These are phyloP conservation scores for Clamator glandarius DNA, from an alignment of 2,797 vertebrate genomes.

Conservation along the genomic window DNA sequence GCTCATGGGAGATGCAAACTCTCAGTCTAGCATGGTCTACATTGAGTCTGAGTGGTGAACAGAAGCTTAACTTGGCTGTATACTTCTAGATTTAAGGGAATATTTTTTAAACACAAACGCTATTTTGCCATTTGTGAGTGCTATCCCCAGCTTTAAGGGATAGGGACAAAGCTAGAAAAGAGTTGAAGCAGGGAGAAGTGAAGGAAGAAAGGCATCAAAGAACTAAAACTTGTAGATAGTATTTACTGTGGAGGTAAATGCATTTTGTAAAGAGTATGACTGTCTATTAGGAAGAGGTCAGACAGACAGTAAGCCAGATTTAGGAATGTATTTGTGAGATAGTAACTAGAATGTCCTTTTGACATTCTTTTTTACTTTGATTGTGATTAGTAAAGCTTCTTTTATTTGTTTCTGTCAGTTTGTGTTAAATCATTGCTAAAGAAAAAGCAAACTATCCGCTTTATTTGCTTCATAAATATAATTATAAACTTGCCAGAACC, in stretches of 20 bases:
- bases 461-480: conserved; percentile 72
- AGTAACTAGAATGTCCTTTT: background rate
- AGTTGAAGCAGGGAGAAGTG: background rate
- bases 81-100: background rate
- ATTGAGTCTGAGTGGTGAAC: background rate
- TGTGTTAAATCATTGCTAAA: conserved; percentile 24
- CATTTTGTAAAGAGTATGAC: background rate
- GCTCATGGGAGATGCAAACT: background rate
- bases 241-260: background rate
- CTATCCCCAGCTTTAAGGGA: background rate
- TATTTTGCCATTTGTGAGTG: background rate
- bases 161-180: background rate
- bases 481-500: conserved; percentile 66
- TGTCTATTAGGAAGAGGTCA: background rate
- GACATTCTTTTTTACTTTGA: background rate
- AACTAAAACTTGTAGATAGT: background rate
- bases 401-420: conserved; percentile 69
- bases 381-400: conserved; percentile 21
- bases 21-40: background rate
- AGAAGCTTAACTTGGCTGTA: background rate
- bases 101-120: background rate
- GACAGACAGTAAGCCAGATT: background rate
- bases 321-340: background rate
- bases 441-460: conserved; percentile 67
- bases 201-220: background rate